Conservation (phyloP, 1,140 invertebrate genomes). For the Drosophila malerkotliana region DNA sequence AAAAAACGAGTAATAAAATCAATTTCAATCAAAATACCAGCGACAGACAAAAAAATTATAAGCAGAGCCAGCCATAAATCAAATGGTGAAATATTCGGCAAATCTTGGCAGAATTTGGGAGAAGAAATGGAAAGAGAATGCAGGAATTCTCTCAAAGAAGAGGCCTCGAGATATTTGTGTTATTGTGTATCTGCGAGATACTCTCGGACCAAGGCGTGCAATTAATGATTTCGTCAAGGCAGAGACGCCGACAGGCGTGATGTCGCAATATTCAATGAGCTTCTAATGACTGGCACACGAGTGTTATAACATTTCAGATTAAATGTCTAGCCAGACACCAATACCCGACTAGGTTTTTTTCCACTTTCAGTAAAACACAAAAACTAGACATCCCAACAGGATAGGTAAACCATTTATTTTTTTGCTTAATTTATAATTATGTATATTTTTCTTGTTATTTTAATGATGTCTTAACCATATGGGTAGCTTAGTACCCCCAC, state of each 20-base stretch:
- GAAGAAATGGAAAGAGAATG: conserved; percentile 2
- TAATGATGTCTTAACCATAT: background rate
- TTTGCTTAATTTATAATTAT: background rate
- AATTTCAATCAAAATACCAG: conserved; percentile 70
- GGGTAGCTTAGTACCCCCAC: conserved; percentile 36
- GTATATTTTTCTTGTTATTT: background rate
- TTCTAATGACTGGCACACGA: conserved; percentile 69
- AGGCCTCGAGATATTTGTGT: background rate
- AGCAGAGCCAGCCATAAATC: conserved; percentile 56
- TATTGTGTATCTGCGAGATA: conserved; percentile 38
- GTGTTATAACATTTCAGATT: conserved; percentile 42
- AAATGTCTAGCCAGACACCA: conserved; percentile 42
- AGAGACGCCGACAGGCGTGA: conserved; percentile 37
- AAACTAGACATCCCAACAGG: background rate
- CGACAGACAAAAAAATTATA: conserved; percentile 44
- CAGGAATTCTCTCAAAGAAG: background rate
- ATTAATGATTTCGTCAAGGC: conserved; percentile 58
- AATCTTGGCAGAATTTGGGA: conserved; percentile 36
- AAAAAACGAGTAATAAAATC: conserved; percentile 63
- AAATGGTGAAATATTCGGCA: conserved; percentile 63
- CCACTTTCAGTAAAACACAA: background rate
- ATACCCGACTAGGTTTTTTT: conserved; percentile 18
- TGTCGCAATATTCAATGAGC: conserved; percentile 72
- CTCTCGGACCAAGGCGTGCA: conserved; percentile 26
- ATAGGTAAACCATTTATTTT: background rate